Base-by-base conservation (phyloP, 2,113 vertebrate species). In the Leucosticte australis region DNA sequence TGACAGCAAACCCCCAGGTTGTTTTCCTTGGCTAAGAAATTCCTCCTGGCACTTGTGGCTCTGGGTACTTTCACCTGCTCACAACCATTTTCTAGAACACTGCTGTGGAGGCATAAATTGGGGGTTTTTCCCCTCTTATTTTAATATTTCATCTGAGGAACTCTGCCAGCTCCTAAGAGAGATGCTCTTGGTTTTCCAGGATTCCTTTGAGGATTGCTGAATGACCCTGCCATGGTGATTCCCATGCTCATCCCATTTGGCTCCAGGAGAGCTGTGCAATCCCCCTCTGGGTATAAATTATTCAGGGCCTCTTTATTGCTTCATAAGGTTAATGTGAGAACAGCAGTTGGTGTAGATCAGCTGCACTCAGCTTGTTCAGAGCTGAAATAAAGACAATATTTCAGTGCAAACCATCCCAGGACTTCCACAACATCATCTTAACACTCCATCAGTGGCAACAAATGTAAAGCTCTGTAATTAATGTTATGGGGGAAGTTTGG, bases 291-390 rank as follows among this genome's bases (percentile, higher is more conserved):
- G 11, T 28, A 35, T 97, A 74, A 97, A 96, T 97, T 93, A 97
- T 96, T 94, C 92, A 96, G 67, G 11, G 19, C 26, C 27, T 70
- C 68, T 83, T 93, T 94, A 94, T 95, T 96, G 92, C 73, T 81
- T 74, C 80, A 15, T 39, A 7, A 93, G 83, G 88, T 80, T 74
- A 50, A 83, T 63, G 89, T 82, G 89, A 79, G 81, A 89, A 7
- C 57, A 49, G 13, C 56, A 62, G 60, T 35, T 75, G 80, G 63
- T 41, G 82, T 0, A 35, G 83, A 75, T 82, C 28, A 90, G 55
- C 50, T 80, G 88, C 71, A 65, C 64, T 77, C 62, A 31, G 53
- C 57, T 70, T 69, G n/a, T 35, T 94, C 85, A 83, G 85, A 65
- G 68, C 50, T 92, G 42, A 37, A 77, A 92, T 89, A 83, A 90